Percentiles rank a stretch among this genome's conserved stretches.
These are phyloP conservation scores for Cryptosula pallasiana DNA, from an alignment of 2,888 invertebrate genomes.

Conservation along the genomic window DNA sequence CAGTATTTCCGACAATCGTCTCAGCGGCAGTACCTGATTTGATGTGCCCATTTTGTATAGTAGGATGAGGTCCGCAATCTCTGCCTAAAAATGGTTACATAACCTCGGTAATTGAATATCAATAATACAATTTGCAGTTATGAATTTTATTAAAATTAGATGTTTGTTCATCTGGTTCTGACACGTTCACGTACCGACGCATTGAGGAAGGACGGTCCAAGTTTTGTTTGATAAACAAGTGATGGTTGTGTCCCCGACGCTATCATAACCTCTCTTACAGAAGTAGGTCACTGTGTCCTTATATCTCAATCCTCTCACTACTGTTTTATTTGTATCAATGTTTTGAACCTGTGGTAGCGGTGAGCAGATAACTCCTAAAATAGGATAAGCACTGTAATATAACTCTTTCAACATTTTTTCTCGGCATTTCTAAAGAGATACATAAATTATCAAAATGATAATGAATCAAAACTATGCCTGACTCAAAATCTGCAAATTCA, in stretches of 20 bases:
- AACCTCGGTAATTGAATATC: too few relatives aligned
- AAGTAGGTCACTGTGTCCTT: not conserved
- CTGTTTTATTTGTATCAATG: not conserved
- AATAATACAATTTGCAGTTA: too few relatives aligned
- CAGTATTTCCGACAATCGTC: not conserved
- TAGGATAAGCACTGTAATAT: too few relatives aligned
- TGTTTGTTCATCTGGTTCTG: not conserved
- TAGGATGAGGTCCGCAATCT: not conserved
- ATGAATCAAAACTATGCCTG: too few relatives aligned
- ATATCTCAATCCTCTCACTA: not conserved
- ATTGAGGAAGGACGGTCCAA: not conserved
- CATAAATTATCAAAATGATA: too few relatives aligned
- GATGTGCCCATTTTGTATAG: not conserved
- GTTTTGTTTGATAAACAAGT: not conserved
- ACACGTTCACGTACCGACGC: not conserved
- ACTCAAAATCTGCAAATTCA: too few relatives aligned
- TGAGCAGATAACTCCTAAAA: not conserved
- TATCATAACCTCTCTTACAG: not conserved
- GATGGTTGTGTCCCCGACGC: not conserved
- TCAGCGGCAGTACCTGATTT: not conserved
- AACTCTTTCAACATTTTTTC: too few relatives aligned
- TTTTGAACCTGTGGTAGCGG: not conserved
- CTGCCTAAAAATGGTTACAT: not conserved
- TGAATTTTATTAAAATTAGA: too few relatives aligned
- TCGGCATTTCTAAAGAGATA: too few relatives aligned